Base-by-base conservation (phyloP, 2,797 vertebrate species). In the Scleropages formosus region DNA sequence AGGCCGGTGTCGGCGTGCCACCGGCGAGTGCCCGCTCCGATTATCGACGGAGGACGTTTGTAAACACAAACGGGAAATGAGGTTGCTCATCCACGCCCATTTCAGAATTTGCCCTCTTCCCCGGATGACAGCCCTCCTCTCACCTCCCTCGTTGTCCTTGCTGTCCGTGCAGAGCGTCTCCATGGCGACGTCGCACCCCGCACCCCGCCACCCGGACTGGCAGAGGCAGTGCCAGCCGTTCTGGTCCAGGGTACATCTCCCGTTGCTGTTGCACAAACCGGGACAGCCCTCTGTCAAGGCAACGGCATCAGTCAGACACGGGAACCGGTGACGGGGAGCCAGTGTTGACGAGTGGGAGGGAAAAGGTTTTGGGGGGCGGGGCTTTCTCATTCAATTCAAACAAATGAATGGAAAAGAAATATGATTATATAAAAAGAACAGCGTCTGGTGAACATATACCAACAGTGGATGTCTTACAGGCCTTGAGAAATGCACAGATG, bases 71-170 rank as follows among this genome's bases (percentile, higher is more conserved):
- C 39, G 67, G 8, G 47, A 70, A 12, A 56, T 10, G 53, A 56
- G 11, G 53, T 8, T 8, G 9, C 18, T 10, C 31, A 2, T 39
- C 31, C 2, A 10, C 9, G 18, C 53, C 12, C 53, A 56, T 11
- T 10, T 18, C 53, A 18, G 11, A 18, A 53, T 18, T 56, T 9
- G 44, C 65, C n/a, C 65, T 49, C 10, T n/a, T 4, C 66, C 46
- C 46, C 11, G 24, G 46, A 69, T 18, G 66, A 49, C 2, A 39
- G 31, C 39, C 4, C 24, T 12, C 66, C 46, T 20, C 92, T 88
- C 85, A 99, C 97, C 97, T 95, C 96, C 97, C 92, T 99, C 97
- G 0, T 99, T 99, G 92, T 99, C 97, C 87, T 99, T 99, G 90
- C 94, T 92, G 53, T 99, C 97, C 0, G 95, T 90, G 77, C 97